Evolutionary conservation across 2,113 vertebrate species (phyloP).

Genomic region (Paramisgurnus dabryanus): DNA sequence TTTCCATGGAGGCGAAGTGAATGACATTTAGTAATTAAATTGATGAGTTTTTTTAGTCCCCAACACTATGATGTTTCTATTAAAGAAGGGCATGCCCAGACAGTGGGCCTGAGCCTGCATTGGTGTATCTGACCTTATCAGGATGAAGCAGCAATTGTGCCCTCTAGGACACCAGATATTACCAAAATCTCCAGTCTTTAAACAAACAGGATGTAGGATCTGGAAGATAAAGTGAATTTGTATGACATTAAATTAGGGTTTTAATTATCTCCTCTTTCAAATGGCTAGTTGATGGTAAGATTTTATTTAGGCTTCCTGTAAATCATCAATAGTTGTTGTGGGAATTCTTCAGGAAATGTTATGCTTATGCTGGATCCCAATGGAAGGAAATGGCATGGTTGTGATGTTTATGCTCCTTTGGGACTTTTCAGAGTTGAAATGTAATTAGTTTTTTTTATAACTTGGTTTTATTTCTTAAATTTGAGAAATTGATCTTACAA

Average conservation of each 20-base stretch:
- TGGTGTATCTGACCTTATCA: conserved; percentile 41
- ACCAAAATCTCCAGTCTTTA: conserved; percentile 18
- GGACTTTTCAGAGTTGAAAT: conserved; percentile 4
- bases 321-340: neutral
- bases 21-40: conserved; percentile 4
- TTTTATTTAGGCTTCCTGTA: neutral
- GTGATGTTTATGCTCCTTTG: conserved; percentile 15
- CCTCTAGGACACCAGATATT: conserved; percentile 20
- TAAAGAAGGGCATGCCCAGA: conserved; percentile 13
- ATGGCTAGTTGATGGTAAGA: no score
- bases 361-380: neutral
- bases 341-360: neutral
- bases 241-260: conserved; percentile 10
- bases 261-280: neutral
- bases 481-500: neutral
- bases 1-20: neutral
- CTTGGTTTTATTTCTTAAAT: neutral
- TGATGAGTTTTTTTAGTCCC: conserved; percentile 13
- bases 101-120: conserved; percentile 22
- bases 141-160: conserved; percentile 22
- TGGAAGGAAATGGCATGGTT: neutral
- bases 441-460: neutral
- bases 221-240: neutral
- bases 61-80: neutral
- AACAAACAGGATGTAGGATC: conserved; percentile 33